Evolutionary conservation across 2,888 invertebrate species (phyloP), one percentile per base, ranked within the genome.

Genomic region (Calameuta pallipes): DNA sequence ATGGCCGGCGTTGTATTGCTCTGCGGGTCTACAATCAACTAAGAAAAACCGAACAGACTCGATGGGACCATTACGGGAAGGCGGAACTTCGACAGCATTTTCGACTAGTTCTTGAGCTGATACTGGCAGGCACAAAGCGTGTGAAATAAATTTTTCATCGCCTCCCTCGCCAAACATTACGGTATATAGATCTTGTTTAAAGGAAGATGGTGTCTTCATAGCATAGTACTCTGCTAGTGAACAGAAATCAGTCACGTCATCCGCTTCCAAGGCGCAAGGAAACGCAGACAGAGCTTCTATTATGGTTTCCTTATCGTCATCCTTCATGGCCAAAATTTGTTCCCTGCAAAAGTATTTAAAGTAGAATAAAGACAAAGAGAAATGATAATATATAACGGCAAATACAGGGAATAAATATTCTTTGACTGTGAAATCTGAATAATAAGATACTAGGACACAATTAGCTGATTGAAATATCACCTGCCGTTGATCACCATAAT

Each of bases 1-100:
- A 93, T 99, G 99, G 0, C 99, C 99, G 77, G 96, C 96, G 92
- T 99, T 99, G 90, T 99, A 99, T 89, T 99, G 98, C 83, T 98
- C 98, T 15, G 98, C 90, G 12, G 99, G 98, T 82, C 99, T 94
- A 91, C 99, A 99, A 92, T 99, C 99, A 12, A 99, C 98, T 82
- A 99, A 93, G 92, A 99, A 99, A 92, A 98, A 99, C 86, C 97
- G 94, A 0, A 97, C 95, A 15, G 90, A 86, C 77, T 92, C 92
- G 12, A 91, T 84, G 11, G 89, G 85, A 82, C 92, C 93, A 85
- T 96, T 96, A 69, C 93, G 92, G 85, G 94, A 93, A 1, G 93
- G 91, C 31, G 92, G 90, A 70, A 93, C 91, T 89, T 96, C 95
- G 76, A 94, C 93, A 33, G 95, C 94, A 93, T 96, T 97, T 88